Conservation (phyloP, 30 jellyfish, hydroid and myxozoan genomes). For the Morbakka virulenta region DNA sequence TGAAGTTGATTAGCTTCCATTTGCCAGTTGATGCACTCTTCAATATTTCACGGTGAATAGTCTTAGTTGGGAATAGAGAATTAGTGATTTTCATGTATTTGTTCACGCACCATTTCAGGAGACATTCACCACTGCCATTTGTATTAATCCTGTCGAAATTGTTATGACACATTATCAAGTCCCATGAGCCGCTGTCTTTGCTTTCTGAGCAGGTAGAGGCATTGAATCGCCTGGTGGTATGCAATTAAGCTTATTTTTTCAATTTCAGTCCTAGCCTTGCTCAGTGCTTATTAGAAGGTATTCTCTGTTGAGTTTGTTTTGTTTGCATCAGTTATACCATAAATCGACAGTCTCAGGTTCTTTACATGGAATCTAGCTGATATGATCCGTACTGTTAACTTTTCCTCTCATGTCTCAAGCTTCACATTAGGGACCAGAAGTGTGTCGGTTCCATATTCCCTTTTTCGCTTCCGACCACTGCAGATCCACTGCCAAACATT, state of each 20-base stretch:
- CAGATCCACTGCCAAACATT: conserved; percentile 5
- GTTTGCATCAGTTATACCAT: background rate
- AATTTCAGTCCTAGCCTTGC: background rate
- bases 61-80: no score
- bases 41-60: background rate
- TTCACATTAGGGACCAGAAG: background rate
- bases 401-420: background rate
- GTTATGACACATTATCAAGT: background rate
- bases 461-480: conserved; percentile 1
- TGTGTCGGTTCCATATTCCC: background rate
- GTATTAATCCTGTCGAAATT: background rate
- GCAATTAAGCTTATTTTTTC: background rate
- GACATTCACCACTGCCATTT: background rate
- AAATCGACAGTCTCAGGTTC: background rate
- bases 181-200: background rate
- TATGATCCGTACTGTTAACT: background rate
- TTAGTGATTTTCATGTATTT: background rate
- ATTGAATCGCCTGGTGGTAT: background rate
- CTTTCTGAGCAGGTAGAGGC: background rate
- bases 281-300: background rate
- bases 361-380: background rate
- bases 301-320: background rate
- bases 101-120: background rate
- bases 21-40: background rate
- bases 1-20: background rate